Percentiles rank a stretch among this genome's conserved stretches.
Conservation (phyloP, 2,113 vertebrate species). For the Cavia aperea region DNA sequence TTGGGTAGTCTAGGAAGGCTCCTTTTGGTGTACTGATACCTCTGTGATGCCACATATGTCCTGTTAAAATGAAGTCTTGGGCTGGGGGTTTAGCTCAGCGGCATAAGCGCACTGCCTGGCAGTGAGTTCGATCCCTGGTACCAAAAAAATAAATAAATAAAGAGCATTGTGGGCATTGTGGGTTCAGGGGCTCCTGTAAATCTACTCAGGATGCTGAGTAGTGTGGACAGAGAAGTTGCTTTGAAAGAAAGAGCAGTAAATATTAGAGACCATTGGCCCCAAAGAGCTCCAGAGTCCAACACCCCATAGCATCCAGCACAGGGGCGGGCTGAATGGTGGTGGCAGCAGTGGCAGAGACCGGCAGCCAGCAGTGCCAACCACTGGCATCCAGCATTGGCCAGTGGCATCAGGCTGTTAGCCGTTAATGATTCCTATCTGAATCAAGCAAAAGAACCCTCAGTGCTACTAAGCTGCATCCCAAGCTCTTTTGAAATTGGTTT, state of each 20-base stretch:
- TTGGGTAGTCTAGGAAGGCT: not conserved
- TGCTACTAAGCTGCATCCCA: not conserved
- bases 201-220: not conserved
- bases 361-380: not conserved
- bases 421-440: not conserved
- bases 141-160: not conserved
- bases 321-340: too few species aligned
- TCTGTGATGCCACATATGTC: not conserved
- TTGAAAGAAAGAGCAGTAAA: too few species aligned
- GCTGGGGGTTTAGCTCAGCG: too few species aligned
- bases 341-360: too few species aligned
- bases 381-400: not conserved
- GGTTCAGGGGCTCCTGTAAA: not conserved
- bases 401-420: not conserved
- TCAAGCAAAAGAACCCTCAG: not conserved
- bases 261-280: too few species aligned
- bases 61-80: not conserved
- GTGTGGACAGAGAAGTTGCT: too few species aligned
- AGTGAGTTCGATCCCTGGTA: too few species aligned
- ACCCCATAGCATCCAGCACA: too few species aligned
- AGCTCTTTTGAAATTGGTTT: not conserved
- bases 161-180: not conserved
- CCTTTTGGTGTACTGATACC: not conserved
- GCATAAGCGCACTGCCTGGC: too few species aligned
- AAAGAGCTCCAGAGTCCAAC: not conserved